Percentiles rank a stretch among this genome's conserved stretches.
Conservation (phyloP, 2,113 vertebrate genomes). For the Cygnus atratus region DNA sequence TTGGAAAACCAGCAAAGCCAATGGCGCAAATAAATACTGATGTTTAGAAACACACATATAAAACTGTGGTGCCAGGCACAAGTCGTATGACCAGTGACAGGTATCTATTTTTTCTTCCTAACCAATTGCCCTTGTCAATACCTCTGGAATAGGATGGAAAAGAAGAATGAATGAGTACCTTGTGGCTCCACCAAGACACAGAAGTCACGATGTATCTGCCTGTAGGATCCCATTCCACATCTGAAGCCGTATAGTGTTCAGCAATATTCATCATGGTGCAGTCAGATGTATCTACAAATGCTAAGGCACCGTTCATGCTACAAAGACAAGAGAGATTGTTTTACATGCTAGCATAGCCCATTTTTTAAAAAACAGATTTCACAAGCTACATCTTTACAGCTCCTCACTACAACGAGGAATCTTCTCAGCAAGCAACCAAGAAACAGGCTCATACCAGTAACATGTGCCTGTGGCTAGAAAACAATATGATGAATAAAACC, state of each 20-base stretch:
- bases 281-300: slow-evolving; percentile 96
- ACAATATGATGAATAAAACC: accelerated
- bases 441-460: background rate
- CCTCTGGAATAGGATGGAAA: background rate
- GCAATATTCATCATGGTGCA: slow-evolving; percentile 99
- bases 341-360: background rate
- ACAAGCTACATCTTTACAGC: background rate
- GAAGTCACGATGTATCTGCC: slow-evolving; percentile 95
- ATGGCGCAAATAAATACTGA: background rate
- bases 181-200: slow-evolving; percentile 99
- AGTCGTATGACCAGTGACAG: background rate
- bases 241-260: slow-evolving; percentile 96
- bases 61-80: background rate
- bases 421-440: background rate
- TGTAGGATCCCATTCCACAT: slow-evolving; percentile 97
- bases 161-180: slow-evolving; percentile 70
- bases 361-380: background rate
- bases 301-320: slow-evolving; percentile 97
- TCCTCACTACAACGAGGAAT: background rate
- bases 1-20: background rate
- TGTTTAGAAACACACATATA: background rate
- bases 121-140: background rate
- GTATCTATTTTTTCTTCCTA: background rate
- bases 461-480: background rate
- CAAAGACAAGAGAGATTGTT: background rate